Evolutionary conservation across 2,113 vertebrate genomes (phyloP).

Genomic region (Dasyornis broadbenti): DNA sequence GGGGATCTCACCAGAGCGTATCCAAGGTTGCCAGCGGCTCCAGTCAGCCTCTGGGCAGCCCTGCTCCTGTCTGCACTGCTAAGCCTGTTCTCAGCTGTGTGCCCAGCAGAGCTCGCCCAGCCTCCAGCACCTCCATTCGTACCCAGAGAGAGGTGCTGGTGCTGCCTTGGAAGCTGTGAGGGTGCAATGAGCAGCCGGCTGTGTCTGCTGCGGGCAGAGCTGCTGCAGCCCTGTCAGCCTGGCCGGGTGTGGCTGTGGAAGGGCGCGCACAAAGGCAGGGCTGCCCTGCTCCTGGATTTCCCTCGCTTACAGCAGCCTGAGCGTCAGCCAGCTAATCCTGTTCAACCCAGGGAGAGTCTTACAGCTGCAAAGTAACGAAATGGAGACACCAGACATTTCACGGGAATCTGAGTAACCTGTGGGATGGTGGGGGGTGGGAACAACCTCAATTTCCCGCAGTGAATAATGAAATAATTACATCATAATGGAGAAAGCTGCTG

Average conservation of each 20-base stretch:
- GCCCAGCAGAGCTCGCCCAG: background rate
- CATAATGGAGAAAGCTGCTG: background rate
- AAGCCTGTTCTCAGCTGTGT: background rate
- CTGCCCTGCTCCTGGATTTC: rapidly evolving
- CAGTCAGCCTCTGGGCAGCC: background rate
- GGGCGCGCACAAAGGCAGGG: background rate
- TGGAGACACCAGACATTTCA: background rate
- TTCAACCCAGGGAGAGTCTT: background rate
- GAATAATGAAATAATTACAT: background rate
- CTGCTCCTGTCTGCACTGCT: background rate
- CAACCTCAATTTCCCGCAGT: background rate
- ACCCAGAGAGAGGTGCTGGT: background rate
- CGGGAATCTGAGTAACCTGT: background rate
- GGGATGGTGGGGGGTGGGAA: rapidly evolving
- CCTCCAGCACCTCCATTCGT: background rate
- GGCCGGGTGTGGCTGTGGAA: background rate
- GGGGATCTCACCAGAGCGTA: background rate
- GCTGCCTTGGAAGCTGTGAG: background rate
- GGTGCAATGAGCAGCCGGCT: background rate
- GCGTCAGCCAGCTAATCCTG: background rate
- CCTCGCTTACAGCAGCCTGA: background rate
- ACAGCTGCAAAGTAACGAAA: background rate
- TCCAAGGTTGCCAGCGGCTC: background rate
- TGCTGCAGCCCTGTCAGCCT: background rate
- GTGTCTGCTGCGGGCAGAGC: background rate